Conservation (phyloP, 2,797 vertebrate species). For the Lemur catta region DNA sequence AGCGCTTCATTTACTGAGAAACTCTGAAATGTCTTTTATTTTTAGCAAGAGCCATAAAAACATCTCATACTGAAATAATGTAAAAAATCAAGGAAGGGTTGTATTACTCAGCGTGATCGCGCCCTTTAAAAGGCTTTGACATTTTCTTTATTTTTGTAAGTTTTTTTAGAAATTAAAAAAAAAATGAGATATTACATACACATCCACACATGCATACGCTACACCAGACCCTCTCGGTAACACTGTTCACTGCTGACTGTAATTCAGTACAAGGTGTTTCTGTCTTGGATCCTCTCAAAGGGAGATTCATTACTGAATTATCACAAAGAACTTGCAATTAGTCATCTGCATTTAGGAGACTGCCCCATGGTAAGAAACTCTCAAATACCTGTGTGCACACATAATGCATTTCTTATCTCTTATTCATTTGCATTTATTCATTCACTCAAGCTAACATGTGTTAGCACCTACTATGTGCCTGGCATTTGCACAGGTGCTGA, state of each 20-base stretch:
- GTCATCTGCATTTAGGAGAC: background rate
- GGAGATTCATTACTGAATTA: background rate
- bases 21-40: conserved; percentile 85
- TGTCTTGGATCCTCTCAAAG: background rate
- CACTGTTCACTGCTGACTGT: background rate
- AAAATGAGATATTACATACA: conserved; percentile 57
- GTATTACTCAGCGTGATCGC: conserved; percentile 84
- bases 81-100: conserved; percentile 82
- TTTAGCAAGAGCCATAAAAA: conserved; percentile 84
- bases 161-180: conserved; percentile 76
- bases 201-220: conserved; percentile 13
- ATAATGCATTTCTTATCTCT: background rate
- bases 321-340: background rate
- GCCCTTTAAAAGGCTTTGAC: conserved; percentile 83
- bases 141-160: conserved; percentile 81
- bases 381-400: background rate
- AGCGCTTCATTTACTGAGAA: conserved; percentile 80
- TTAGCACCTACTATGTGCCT: background rate
- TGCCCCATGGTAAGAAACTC: background rate
- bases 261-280: background rate
- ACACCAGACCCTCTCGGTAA: background rate
- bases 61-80: conserved; percentile 82
- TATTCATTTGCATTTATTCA: background rate
- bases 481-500: background rate
- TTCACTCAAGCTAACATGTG: background rate